A percentile compares a stretch with the other conserved stretches of the same genome.
Evolutionary conservation across 2,888 invertebrate genomes (phyloP).

Genomic region (Physocephala rufipes): DNA sequence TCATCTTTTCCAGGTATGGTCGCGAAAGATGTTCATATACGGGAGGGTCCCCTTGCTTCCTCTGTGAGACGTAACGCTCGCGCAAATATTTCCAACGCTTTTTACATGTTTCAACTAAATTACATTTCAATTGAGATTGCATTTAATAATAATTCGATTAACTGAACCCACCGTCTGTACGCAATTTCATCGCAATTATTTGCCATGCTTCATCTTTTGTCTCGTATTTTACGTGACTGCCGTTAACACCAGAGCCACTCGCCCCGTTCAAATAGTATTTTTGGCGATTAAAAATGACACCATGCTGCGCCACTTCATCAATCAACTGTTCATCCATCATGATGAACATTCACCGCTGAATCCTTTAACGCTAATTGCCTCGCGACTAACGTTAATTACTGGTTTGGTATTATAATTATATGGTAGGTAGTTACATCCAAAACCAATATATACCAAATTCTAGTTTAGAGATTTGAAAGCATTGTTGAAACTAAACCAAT

Average conservation of each 20-base stretch:
- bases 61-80: conserved; percentile 65
- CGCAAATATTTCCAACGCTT: conserved; percentile 66
- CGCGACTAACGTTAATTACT: too few species aligned
- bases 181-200: conserved; percentile 60
- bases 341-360: conserved; percentile 29
- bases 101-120: conserved; percentile 64
- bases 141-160: background rate
- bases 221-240: conserved; percentile 59
- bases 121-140: background rate
- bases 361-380: too few species aligned
- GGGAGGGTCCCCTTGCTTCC: conserved; percentile 65
- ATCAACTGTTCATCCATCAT: conserved; percentile 66
- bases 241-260: conserved; percentile 36
- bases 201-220: conserved; percentile 66
- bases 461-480: too few species aligned
- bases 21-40: conserved; percentile 65
- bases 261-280: conserved; percentile 63
- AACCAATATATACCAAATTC: too few species aligned
- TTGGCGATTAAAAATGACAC: conserved; percentile 65
- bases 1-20: conserved; percentile 66
- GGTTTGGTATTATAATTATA: too few species aligned
- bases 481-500: too few species aligned
- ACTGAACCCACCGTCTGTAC: conserved; percentile 61
- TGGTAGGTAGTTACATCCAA: too few species aligned
- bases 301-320: conserved; percentile 64